Evolutionary conservation across 2,888 invertebrate genomes (phyloP).

Genomic region (Papilio elwesi): DNA sequence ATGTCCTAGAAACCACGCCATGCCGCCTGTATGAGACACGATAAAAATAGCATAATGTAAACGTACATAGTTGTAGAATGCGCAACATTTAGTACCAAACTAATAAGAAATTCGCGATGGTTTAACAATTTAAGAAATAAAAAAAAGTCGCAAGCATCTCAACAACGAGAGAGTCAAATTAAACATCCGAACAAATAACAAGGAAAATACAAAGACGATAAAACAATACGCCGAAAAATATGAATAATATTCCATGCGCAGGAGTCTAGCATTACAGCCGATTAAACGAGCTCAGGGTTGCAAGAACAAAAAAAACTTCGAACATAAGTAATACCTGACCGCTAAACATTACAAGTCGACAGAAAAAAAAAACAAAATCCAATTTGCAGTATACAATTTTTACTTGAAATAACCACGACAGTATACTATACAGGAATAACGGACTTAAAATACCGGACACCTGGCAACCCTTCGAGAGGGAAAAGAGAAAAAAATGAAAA

Average conservation of each 20-base stretch:
- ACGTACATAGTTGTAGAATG: not conserved
- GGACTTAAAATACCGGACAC: conserved; percentile 62
- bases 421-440: conserved; percentile 47
- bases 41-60: conserved; percentile 10
- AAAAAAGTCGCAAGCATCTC: conserved; percentile 14
- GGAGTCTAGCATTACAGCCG: conserved; percentile 77
- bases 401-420: conserved; percentile 29
- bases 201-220: conserved; percentile 51
- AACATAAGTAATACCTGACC: conserved; percentile 50
- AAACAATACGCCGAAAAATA: conserved; percentile 55
- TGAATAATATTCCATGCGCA: conserved; percentile 58
- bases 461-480: conserved; percentile 50
- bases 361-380: conserved; percentile 30
- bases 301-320: conserved; percentile 52
- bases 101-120: not conserved
- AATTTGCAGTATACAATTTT: conserved; percentile 36
- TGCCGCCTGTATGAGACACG: not conserved
- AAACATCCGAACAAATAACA: conserved; percentile 47
- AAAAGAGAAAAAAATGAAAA: conserved; percentile 47
- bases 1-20: conserved; percentile 45
- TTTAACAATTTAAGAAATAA: not conserved
- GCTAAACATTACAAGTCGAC: conserved; percentile 18
- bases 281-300: conserved; percentile 67
- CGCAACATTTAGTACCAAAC: too few relatives aligned
- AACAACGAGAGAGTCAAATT: conserved; percentile 31